Evolutionary conservation across 2,888 invertebrate genomes (phyloP).

Genomic region (Morpho helenor): DNA sequence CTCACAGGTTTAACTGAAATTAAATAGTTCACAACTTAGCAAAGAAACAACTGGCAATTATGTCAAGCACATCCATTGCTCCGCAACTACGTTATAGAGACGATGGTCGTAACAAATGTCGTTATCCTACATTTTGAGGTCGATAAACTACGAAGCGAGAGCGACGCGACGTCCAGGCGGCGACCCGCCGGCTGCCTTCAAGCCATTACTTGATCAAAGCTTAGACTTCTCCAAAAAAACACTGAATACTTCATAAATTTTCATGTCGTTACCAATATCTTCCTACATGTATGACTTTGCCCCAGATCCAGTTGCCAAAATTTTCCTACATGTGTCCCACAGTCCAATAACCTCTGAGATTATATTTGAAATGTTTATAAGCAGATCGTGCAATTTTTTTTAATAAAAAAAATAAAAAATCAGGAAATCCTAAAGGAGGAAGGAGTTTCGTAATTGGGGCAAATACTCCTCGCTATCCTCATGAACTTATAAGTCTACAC

Average conservation of each 20-base stretch:
- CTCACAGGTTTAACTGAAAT: neutral
- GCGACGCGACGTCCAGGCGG: slow-evolving; percentile 51
- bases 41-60: slow-evolving; percentile 46
- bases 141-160: slow-evolving; percentile 56
- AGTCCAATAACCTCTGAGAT: too few species aligned
- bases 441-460: too few species aligned
- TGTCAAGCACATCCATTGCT: slow-evolving; percentile 55
- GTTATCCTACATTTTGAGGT: slow-evolving; percentile 72
- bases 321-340: neutral
- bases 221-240: slow-evolving; percentile 32
- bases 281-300: neutral
- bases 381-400: too few species aligned
- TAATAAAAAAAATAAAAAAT: too few species aligned
- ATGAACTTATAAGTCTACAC: too few species aligned
- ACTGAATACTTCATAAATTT: slow-evolving; percentile 30
- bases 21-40: slow-evolving; percentile 25
- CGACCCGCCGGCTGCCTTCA: slow-evolving; percentile 50
- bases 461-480: too few species aligned
- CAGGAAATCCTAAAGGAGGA: too few species aligned
- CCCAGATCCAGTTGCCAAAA: neutral
- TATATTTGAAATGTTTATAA: too few species aligned
- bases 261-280: slow-evolving; percentile 20
- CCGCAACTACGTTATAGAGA: slow-evolving; percentile 51
- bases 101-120: slow-evolving; percentile 61
- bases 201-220: slow-evolving; percentile 48